Evolutionary conservation across 2,113 vertebrate species (phyloP), one percentile per base, ranked within the genome.

Genomic region (Silurus asotus): DNA sequence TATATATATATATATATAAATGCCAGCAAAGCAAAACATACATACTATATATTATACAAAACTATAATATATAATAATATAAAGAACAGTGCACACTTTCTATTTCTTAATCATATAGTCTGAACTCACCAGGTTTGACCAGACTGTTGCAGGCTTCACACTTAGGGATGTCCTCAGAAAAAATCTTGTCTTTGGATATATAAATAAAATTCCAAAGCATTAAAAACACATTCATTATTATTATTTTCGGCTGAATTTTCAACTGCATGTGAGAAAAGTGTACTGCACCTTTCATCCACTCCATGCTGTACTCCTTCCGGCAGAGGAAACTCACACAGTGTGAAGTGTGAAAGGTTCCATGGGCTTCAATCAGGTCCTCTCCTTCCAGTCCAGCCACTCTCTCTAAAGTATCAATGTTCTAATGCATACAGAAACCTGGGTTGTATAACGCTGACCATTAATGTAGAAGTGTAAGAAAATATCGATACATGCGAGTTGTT

Each of bases 331-430:
- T 95, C 86, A 96, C 69, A 23, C 97, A 98, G 91, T 97, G 97
- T 0, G 96, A 98, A 0, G 96, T 97, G 91, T 95, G 94, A 92
- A 98, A 98, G 0, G 97, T 97, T 85, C 97, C 97, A 0, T 98
- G 97, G 69, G 97, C 97, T 89, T 98, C 97, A 13, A 98, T 95
- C 62, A 99, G 91, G 87, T 96, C 95, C 0, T 96, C 95, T 0
- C 94, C 92, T 49, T 94, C 90, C 9, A 98, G 92, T 10, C 97
- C 97, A 0, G 96, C 97, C 69, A 97, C 96, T 0, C 97, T 94
- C 88, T 98, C 97, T 92, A 98, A 89, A 0, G 97, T 97, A 93
- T 99, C 97, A 0, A 98, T 97, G 87, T 98, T 99, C 97, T 99
- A 87, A 28, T 0, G 45, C 58, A 87, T 69, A 82, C 20, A 85